Base-by-base conservation (phyloP, 23 tunicate genomes). In the Diplosoma virens region DNA sequence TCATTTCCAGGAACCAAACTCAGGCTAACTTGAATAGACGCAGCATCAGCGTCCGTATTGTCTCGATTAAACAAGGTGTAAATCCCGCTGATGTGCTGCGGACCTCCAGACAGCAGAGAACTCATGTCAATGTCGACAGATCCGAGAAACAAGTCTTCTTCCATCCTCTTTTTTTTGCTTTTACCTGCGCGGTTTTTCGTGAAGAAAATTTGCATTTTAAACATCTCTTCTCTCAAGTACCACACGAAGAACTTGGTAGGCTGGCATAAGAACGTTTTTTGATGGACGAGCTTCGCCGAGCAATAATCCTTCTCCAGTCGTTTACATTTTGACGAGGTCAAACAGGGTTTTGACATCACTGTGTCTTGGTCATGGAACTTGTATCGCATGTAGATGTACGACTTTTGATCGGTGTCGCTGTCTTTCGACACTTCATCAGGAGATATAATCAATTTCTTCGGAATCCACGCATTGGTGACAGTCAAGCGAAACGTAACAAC, bases 311-410 rank as follows among this genome's bases (percentile, higher is more conserved):
- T 22, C 3, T 76, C 33, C 53, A 33, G 34, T 23, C 24, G 34
- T 4, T 50, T 54, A 18, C 45, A 2, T 17, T 58, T 41, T 25
- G 11, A 20, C 21, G 35, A 0, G 35, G 54, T 81, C 31, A 45
- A 30, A 55, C 79, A 67, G 9, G 71, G 59, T 68, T 61, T 73
- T 11, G 90, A 72, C 6, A 69, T 58, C 23, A 85, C 81, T 2
- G 90, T 70, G 79, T 84, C 97, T 18, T 79, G 66, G 33, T 90
- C 97, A 45, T 47, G 81, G 66, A 90, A 84, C 68, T 90, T 90
- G 72, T 90, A 90, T 25, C 83, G 83, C 4, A 81, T 24, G 58
- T 87, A 87, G 35, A 87, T 67, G 58, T 67, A 59, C 0, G 83
- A 66, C 26, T 36, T 47, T 25, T 53, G 37, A 36, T 78, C 73